These are phyloP conservation scores for Fistularia commersonii DNA, from an alignment of 2,797 vertebrate genomes.

Conservation along the genomic window DNA sequence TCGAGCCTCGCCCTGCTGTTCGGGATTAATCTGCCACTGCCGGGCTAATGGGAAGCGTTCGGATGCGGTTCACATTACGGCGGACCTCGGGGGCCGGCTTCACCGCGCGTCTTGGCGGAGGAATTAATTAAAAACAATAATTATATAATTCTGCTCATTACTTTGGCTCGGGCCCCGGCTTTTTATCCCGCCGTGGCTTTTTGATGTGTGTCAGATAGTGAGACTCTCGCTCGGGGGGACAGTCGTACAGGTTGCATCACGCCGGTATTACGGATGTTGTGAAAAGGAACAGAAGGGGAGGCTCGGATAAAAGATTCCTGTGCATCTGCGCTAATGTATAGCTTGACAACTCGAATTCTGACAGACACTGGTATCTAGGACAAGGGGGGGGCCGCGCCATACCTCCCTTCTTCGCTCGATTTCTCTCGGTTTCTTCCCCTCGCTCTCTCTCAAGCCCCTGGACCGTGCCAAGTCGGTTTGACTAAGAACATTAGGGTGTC, in stretches of 20 bases:
- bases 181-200: constrained; percentile 45
- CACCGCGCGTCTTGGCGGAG: constrained; percentile 45
- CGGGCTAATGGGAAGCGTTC: constrained; percentile 51
- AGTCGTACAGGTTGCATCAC: constrained; percentile 37
- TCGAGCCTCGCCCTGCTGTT: constrained; percentile 38
- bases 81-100: constrained; percentile 45
- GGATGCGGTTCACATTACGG: constrained; percentile 57
- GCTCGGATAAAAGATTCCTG: constrained; percentile 49
- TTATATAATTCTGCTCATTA: constrained; percentile 56
- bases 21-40: constrained; percentile 55
- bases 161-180: constrained; percentile 37
- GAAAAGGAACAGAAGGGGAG: constrained; percentile 46
- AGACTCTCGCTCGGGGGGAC: constrained; percentile 27
- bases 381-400: constrained; percentile 39
- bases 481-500: constrained; percentile 74
- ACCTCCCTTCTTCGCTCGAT: constrained; percentile 20
- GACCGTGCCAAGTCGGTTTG: constrained; percentile 63
- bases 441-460: constrained; percentile 36
- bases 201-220: constrained; percentile 50
- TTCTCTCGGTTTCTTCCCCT: constrained; percentile 32
- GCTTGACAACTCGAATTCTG: constrained; percentile 43
- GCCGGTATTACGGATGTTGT: constrained; percentile 48
- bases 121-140: constrained; percentile 70
- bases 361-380: constrained; percentile 60
- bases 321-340: constrained; percentile 50